phyloP scores from a whole-genome alignment of 2,797 vertebrate genomes.

The Sebastes cheni region DNA sequence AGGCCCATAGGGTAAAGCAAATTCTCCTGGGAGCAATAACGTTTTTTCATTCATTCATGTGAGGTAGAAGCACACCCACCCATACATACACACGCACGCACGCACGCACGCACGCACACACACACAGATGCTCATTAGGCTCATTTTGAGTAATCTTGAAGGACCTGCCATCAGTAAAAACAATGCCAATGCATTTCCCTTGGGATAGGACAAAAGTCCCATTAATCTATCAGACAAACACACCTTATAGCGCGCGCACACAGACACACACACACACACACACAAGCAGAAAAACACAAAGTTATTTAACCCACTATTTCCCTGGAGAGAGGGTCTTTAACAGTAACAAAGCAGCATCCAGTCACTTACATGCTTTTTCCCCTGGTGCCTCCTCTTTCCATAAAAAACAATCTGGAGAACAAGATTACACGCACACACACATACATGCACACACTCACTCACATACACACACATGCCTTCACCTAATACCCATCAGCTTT shows the following conservation, averaged over 20 bases:
- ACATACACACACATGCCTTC: constrained; percentile 37
- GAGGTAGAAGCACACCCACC: not conserved
- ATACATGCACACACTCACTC: constrained; percentile 23
- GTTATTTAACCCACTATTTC: constrained; percentile 67
- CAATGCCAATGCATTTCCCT: constrained; percentile 47
- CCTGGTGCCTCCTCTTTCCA: constrained; percentile 50
- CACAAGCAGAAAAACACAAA: constrained; percentile 11
- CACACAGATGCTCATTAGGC: constrained; percentile 23
- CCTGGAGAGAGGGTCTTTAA: constrained; percentile 73
- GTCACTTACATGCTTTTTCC: constrained; percentile 68
- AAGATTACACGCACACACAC: constrained; percentile 34
- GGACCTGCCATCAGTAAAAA: constrained; percentile 47
- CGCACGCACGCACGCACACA: not conserved
- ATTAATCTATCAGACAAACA: constrained; percentile 53
- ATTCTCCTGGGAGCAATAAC: not conserved
- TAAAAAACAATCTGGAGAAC: constrained; percentile 65
- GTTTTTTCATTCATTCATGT: constrained; percentile 26
- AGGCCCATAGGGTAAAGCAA: not conserved
- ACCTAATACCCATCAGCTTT: constrained; percentile 75
- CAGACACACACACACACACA: not conserved
- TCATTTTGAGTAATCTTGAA: constrained; percentile 47
- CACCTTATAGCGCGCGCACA: constrained; percentile 4
- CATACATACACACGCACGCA: not conserved
- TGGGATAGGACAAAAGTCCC: constrained; percentile 28
- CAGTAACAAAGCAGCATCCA: constrained; percentile 71